These are phyloP conservation scores for Dermochelys coriacea DNA, from an alignment of 2,797 vertebrate species.

Conservation along the genomic window DNA sequence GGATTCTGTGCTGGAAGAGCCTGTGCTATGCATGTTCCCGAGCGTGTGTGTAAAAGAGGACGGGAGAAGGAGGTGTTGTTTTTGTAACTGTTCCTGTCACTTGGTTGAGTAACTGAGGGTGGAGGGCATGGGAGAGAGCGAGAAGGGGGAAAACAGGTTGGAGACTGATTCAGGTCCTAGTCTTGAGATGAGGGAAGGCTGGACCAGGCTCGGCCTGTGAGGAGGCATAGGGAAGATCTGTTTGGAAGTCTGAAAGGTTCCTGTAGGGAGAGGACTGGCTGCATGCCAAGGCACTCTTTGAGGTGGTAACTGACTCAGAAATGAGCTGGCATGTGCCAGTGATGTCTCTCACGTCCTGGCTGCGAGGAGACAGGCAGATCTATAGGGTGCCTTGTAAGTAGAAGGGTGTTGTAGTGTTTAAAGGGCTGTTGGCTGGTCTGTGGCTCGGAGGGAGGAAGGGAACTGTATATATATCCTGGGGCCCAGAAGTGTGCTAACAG, in stretches of 20 bases:
- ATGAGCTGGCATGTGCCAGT: conserved; percentile 26
- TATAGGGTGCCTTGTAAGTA: conserved; percentile 35
- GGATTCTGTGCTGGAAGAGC: neutral
- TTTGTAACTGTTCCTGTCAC: neutral
- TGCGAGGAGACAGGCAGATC: neutral
- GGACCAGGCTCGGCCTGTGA: neutral
- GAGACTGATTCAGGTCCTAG: neutral
- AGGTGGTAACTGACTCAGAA: conserved; percentile 63
- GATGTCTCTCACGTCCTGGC: fast-evolving
- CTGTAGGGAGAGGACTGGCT: conserved; percentile 36
- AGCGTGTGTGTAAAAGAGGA: no score
- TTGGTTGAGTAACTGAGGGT: neutral
- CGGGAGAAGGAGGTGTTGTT: neutral
- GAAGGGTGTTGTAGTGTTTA: neutral
- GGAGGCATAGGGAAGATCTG: neutral
- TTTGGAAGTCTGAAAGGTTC: conserved; percentile 65
- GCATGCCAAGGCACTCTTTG: conserved; percentile 51
- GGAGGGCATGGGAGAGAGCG: neutral
- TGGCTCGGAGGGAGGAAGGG: conserved; percentile 33
- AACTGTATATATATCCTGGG: neutral
- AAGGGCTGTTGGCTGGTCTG: conserved; percentile 31
- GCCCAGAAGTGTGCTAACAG: conserved; percentile 6
- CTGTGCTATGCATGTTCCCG: neutral
- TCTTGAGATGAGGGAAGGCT: neutral
- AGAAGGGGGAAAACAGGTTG: neutral